Conservation (phyloP, 2,113 vertebrate species). For the Plotosus lineatus region DNA sequence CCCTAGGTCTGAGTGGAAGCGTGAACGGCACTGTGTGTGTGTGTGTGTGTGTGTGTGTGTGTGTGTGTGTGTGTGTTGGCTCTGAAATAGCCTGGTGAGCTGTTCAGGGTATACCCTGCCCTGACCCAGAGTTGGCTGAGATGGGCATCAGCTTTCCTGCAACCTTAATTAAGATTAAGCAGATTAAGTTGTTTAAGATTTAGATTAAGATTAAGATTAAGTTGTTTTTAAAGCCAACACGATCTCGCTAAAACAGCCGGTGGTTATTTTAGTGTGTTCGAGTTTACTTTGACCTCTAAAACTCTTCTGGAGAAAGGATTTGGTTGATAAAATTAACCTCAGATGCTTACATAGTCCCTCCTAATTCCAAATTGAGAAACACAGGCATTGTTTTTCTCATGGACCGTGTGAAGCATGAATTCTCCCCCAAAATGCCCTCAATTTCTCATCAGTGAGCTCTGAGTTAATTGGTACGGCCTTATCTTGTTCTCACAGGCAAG, state of each 20-base stretch:
- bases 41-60: too few species aligned
- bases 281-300: slow-evolving; percentile 29
- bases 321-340: slow-evolving; percentile 49
- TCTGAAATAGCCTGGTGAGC: too few species aligned
- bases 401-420: slow-evolving; percentile 11
- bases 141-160: too few species aligned
- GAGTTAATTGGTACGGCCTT: slow-evolving; percentile 58
- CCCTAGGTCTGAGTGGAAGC: too few species aligned
- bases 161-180: too few species aligned
- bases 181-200: too few species aligned
- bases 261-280: neutral
- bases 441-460: slow-evolving; percentile 50
- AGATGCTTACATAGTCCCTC: slow-evolving; percentile 38
- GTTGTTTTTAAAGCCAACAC: too few species aligned
- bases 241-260: neutral
- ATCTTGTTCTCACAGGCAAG: slow-evolving; percentile 57
- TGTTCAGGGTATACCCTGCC: too few species aligned
- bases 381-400: slow-evolving; percentile 46
- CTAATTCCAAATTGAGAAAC: slow-evolving; percentile 45
- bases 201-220: too few species aligned
- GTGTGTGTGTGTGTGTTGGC: too few species aligned
- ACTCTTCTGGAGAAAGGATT: slow-evolving; percentile 16
- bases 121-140: too few species aligned
- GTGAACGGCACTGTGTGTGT: too few species aligned
- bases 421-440: slow-evolving; percentile 14